Conservation (phyloP, 1,140 invertebrate genomes). For the Diprion similis region DNA sequence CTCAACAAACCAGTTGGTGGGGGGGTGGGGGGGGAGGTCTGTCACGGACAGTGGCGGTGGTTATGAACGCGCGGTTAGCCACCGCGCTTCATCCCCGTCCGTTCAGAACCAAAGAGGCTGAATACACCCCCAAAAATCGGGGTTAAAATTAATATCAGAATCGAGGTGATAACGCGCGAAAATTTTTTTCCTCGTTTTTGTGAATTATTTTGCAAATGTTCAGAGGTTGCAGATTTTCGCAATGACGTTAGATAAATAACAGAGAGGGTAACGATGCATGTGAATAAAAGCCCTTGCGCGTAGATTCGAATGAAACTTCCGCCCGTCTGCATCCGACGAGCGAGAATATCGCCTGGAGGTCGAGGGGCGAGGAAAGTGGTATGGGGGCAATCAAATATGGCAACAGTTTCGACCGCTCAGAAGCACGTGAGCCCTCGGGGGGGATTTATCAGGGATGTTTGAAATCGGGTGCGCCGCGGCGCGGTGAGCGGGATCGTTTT, state of each 20-base stretch:
- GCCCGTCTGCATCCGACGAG: not conserved
- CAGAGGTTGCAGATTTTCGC: too few relatives aligned
- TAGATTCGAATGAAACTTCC: not conserved
- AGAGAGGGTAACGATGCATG: too few relatives aligned
- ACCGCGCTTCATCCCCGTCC: not conserved
- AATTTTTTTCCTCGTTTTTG: too few relatives aligned
- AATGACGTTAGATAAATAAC: too few relatives aligned
- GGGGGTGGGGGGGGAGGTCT: not conserved
- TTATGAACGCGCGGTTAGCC: not conserved
- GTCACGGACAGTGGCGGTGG: not conserved
- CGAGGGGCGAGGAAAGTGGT: constrained; percentile 13
- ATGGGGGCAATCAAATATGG: constrained; percentile 56
- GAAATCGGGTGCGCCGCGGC: constrained; percentile 36
- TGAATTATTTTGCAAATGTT: too few relatives aligned
- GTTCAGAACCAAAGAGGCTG: not conserved
- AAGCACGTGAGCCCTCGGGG: constrained; percentile 56
- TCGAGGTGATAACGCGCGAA: too few relatives aligned
- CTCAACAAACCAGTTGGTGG: not conserved
- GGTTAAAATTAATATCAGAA: too few relatives aligned
- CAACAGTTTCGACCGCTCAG: constrained; percentile 60
- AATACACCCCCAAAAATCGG: not conserved
- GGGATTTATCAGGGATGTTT: constrained; percentile 49
- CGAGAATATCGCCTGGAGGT: not conserved
- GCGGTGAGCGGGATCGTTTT: constrained; percentile 37
- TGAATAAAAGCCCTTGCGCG: too few relatives aligned